These are phyloP conservation scores for Cephalopterus ornatus DNA, from an alignment of 2,113 vertebrate species.

Conservation along the genomic window DNA sequence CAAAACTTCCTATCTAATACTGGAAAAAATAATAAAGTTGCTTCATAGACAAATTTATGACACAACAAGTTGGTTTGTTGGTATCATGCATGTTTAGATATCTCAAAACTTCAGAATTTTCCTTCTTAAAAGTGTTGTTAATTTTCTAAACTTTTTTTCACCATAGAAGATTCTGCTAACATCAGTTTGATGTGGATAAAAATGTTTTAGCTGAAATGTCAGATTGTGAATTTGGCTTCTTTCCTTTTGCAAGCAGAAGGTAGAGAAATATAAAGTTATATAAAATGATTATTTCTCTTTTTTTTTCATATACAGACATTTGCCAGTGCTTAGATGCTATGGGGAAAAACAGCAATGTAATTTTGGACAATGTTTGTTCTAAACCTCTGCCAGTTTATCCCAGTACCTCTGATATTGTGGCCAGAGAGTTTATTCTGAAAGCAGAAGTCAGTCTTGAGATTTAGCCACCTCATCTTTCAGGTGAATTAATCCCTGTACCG, in stretches of 20 bases:
- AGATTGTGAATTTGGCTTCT: neutral
- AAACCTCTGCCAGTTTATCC: neutral
- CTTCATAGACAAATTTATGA: neutral
- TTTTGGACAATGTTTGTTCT: neutral
- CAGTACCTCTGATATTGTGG: neutral
- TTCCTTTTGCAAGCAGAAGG: neutral
- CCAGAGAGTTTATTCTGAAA: neutral
- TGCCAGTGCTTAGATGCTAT: neutral
- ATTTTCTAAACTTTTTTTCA: neutral
- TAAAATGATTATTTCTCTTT: neutral
- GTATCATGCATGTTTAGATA: neutral
- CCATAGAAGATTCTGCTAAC: neutral
- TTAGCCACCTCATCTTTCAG: neutral
- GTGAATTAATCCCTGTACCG: neutral
- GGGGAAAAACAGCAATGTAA: neutral
- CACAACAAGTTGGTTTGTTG: neutral
- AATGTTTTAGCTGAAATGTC: neutral
- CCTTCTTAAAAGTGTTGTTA: neutral
- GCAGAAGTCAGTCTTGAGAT: neutral
- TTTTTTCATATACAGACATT: neutral
- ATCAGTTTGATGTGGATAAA: neutral
- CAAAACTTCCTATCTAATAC: neutral
- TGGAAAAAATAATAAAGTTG: neutral
- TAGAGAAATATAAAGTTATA: neutral
- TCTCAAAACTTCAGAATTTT: neutral